These are phyloP conservation scores for Paraplagusia blochii DNA, from an alignment of 2,113 vertebrate genomes.

Conservation along the genomic window DNA sequence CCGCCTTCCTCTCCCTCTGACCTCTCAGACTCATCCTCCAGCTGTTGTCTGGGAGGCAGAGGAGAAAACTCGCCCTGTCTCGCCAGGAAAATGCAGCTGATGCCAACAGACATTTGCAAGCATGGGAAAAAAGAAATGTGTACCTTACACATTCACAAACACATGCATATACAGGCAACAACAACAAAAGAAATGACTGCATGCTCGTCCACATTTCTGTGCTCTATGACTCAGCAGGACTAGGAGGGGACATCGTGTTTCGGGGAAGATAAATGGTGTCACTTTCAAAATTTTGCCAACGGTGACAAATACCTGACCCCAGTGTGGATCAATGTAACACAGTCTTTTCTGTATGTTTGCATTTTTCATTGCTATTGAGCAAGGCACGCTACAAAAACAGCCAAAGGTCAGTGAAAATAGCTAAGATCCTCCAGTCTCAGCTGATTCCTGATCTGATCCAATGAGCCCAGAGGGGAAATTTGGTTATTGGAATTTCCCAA, in stretches of 20 bases:
- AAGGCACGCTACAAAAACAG: too few relatives aligned
- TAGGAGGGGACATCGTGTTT: conserved; percentile 10
- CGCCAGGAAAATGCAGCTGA: conserved; percentile 35
- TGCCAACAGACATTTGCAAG: conserved; percentile 43
- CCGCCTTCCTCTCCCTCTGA: conserved; percentile 3
- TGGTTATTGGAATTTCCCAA: too few relatives aligned
- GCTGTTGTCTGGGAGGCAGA: conserved; percentile 53
- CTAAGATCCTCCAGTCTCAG: too few relatives aligned
- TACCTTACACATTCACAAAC: conserved; percentile 12
- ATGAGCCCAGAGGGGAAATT: too few relatives aligned
- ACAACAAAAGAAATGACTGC: conserved; percentile 8
- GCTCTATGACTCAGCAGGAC: conserved; percentile 58
- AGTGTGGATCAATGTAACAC: too few relatives aligned
- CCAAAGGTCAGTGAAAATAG: too few relatives aligned
- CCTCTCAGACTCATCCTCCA: conserved; percentile 31
- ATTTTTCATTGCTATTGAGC: too few relatives aligned
- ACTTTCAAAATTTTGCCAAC: conserved; percentile 15
- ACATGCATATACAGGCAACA: not conserved
- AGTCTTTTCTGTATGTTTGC: too few relatives aligned
- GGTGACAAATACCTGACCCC: conserved; percentile 8
- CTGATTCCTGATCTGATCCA: too few relatives aligned
- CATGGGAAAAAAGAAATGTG: conserved; percentile 17
- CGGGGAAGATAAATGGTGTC: conserved; percentile 32
- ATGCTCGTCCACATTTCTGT: conserved; percentile 29
- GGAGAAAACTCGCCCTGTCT: conserved; percentile 41